Conservation (phyloP, 2,797 vertebrate genomes). For the Gambelia wislizenii region DNA sequence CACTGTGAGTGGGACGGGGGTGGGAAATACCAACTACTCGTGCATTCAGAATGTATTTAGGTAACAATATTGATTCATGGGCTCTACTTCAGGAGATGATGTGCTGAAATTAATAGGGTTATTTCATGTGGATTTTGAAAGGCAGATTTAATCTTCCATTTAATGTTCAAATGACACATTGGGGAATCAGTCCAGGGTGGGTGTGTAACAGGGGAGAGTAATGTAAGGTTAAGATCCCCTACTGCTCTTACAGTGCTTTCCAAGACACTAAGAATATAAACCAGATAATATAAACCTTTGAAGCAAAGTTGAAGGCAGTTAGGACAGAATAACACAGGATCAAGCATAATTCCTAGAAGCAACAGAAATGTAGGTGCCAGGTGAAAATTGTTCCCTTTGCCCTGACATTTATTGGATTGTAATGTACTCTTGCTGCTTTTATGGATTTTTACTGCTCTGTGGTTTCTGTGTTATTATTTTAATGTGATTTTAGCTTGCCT, state of each 20-base stretch:
- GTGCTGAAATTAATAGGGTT: constrained; percentile 64
- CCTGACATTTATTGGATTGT: constrained; percentile 6
- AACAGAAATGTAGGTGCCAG: not conserved
- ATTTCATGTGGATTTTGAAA: constrained; percentile 15
- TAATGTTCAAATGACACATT: constrained; percentile 1
- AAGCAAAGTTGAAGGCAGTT: not conserved
- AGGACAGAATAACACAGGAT: not conserved
- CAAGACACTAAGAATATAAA: constrained; percentile 5
- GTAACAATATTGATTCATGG: constrained; percentile 65
- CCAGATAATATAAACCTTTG: not conserved
- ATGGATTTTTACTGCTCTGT: not conserved
- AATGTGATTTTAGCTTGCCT: constrained; percentile 8
- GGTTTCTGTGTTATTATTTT: not conserved
- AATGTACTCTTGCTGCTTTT: constrained; percentile 16
- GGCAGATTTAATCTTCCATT: constrained; percentile 16
- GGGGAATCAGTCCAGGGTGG: not conserved
- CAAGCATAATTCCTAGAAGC: not conserved
- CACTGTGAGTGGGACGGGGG: constrained; percentile 30
- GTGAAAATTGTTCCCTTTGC: constrained; percentile 8
- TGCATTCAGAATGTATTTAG: constrained; percentile 45
- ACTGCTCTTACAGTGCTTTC: not conserved
- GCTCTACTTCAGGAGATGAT: constrained; percentile 66
- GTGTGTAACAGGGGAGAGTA: not conserved
- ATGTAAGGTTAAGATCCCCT: not conserved
- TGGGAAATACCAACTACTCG: constrained; percentile 59